phyloP scores from a whole-genome alignment of 1,140 invertebrate genomes.

The Acromyrmex echinatior region DNA sequence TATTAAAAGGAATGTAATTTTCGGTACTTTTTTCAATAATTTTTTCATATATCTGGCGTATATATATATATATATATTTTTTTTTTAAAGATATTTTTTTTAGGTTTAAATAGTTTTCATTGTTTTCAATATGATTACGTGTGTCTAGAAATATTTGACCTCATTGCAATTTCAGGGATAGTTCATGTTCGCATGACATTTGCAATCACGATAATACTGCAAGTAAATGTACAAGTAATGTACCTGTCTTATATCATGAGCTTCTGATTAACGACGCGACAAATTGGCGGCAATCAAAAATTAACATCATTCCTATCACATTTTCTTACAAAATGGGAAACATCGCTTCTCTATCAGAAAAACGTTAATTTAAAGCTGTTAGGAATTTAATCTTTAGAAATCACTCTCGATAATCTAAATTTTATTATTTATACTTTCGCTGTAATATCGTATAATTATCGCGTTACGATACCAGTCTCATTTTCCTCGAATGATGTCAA shows the following conservation, averaged over 20 bases:
- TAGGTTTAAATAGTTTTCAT: too few species aligned
- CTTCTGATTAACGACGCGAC: slow-evolving; percentile 5
- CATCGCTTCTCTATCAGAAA: too few species aligned
- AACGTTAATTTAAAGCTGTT: neutral
- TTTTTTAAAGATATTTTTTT: too few species aligned
- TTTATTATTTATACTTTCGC: slow-evolving; percentile 3
- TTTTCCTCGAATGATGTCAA: neutral
- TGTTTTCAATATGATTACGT: too few species aligned
- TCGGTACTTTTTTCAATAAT: too few species aligned
- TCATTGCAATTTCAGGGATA: slow-evolving; percentile 16
- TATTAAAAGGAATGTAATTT: too few species aligned
- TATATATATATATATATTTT: too few species aligned
- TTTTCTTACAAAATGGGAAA: neutral
- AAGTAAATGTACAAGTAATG: neutral
- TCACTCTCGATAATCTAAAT: neutral
- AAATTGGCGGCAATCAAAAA: neutral
- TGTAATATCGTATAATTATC: neutral
- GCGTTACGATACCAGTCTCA: neutral
- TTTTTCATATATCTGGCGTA: too few species aligned
- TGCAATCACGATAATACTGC: slow-evolving; percentile 18
- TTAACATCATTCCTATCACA: neutral
- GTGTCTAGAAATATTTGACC: neutral
- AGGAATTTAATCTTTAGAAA: neutral
- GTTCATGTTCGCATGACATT: slow-evolving; percentile 47
- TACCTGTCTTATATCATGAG: slow-evolving; percentile 2